These are phyloP conservation scores for Colaptes auratus DNA, from an alignment of 2,113 vertebrate genomes.

Conservation along the genomic window DNA sequence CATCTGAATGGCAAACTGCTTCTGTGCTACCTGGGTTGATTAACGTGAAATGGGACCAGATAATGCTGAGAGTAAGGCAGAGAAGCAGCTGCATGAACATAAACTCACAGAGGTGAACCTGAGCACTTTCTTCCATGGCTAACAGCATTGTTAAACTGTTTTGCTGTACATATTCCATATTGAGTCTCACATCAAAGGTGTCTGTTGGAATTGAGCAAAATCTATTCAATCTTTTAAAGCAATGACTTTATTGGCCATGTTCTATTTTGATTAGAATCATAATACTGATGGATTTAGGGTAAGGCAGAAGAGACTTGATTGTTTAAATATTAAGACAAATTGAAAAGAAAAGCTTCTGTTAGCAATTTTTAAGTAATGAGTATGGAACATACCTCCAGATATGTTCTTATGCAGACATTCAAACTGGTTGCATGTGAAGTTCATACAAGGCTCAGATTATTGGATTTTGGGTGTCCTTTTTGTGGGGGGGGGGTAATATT, in stretches of 20 bases:
- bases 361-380: not conserved
- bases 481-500: not conserved
- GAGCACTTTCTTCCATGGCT: not conserved
- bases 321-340: not conserved
- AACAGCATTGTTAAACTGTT: not conserved
- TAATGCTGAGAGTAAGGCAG: not conserved
- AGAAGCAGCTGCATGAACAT: not conserved
- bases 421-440: not conserved
- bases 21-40: conserved; percentile 17
- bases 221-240: not conserved
- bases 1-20: not conserved
- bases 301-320: not conserved
- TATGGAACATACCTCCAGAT: not conserved
- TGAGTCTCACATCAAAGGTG: not conserved
- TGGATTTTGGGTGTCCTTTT: not conserved
- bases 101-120: not conserved
- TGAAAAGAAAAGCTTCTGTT: not conserved
- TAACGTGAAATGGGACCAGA: not conserved
- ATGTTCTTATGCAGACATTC: not conserved
- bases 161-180: not conserved
- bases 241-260: not conserved
- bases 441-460: not conserved
- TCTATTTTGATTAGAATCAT: not conserved
- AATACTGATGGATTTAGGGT: not conserved
- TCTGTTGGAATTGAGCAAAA: not conserved